Base-by-base conservation (phyloP, 2,888 invertebrate genomes). In the Deilephila elpenor region DNA sequence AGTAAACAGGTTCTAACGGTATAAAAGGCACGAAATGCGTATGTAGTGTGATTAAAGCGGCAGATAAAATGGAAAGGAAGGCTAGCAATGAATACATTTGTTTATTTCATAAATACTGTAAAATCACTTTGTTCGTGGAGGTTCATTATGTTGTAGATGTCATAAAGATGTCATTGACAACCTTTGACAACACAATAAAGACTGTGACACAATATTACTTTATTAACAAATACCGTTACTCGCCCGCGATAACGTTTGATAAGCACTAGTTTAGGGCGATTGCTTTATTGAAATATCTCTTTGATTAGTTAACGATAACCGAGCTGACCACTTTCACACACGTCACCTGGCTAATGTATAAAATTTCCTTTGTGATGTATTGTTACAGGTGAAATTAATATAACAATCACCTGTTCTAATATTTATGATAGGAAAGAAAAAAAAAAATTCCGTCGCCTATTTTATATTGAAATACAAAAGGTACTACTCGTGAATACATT, bases 191-290 rank as follows among this genome's bases (percentile, higher is more conserved):
- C 70, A 75, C 64, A 75, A 75, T 70, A 71, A 60, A 73, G 74
- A 72, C 74, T 74, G n/a, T 74, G 73, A 76, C 64, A 73, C 61
- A 75, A 74, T 74, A 71, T 62, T 67, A 4, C 25, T 67, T 78
- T 78, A 78, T 77, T 78, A 77, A 76, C 81, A 78, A 74, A 75
- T 74, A 73, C 71, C 73, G 73, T 77, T 75, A 78, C 72, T 77
- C 76, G 74, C 74, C 75, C 73, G 73, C 73, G 76, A 77, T 79
- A 80, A 75, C 78, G 78, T 79, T 78, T 79, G 74, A 74, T 75
- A 72, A 76, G 51, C 74, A 75, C 71, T 76, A 73, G 67, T 67
- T 67, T 25, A 67, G 74, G 76, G 75, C 78, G 78, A 76, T 80
- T 80, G 77, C 74, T 72, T 75, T 76, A 80, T 78, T 77, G 72